A percentile compares a stretch with the other conserved stretches of the same genome.
phyloP scores from a whole-genome alignment of 2,888 invertebrate genomes.

The Ormyrus rosae region DNA sequence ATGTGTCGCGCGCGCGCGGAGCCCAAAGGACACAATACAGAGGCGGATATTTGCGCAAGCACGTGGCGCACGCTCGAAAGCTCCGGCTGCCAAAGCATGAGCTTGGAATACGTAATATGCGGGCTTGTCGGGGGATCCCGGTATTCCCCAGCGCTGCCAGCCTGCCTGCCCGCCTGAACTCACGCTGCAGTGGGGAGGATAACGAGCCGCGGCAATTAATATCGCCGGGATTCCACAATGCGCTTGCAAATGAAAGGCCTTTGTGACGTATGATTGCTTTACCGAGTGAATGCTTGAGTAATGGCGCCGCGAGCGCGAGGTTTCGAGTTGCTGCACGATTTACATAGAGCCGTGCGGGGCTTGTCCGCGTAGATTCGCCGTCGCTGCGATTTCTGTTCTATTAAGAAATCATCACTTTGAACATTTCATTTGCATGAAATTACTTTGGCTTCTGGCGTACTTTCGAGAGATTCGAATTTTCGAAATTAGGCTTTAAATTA shows the following conservation, averaged over 20 bases:
- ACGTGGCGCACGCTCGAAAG: slow-evolving; percentile 55
- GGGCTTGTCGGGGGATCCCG: slow-evolving; percentile 60
- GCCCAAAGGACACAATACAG: neutral
- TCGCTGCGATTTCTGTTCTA: slow-evolving; percentile 10
- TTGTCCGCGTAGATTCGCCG: neutral
- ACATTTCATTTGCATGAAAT: too few species aligned
- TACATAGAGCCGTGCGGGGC: neutral
- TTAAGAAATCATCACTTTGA: neutral
- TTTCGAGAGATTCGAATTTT: too few species aligned
- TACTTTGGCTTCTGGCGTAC: too few species aligned
- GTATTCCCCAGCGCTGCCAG: slow-evolving; percentile 57
- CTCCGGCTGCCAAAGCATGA: slow-evolving; percentile 69
- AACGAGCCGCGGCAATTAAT: slow-evolving; percentile 76
- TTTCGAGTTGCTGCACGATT: neutral
- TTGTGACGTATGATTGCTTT: slow-evolving; percentile 77
- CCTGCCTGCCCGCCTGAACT: neutral
- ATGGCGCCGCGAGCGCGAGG: slow-evolving; percentile 60
- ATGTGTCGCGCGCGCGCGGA: slow-evolving; percentile 70
- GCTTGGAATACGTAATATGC: slow-evolving; percentile 74
- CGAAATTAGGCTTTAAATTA: too few species aligned
- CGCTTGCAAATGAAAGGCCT: slow-evolving; percentile 77
- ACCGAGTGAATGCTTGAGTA: slow-evolving; percentile 76
- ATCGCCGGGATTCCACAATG: slow-evolving; percentile 75
- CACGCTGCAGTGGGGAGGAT: slow-evolving; percentile 62
- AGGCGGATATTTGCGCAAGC: slow-evolving; percentile 10